Conservation (phyloP, 2,113 vertebrate species). For the Pelecanoides urinatrix region DNA sequence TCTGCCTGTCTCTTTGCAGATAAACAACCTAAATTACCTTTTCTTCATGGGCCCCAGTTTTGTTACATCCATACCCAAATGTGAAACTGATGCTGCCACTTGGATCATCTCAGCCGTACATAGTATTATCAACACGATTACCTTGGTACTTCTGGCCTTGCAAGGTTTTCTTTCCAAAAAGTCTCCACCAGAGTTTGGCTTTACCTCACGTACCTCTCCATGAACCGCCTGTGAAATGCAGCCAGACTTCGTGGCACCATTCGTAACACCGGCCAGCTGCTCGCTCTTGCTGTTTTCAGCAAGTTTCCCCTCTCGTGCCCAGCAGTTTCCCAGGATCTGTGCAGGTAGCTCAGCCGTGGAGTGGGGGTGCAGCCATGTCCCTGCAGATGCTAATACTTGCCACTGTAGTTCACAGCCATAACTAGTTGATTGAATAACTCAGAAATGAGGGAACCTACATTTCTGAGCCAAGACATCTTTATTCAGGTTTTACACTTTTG, state of each 20-base stretch:
- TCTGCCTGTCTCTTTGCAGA: neutral
- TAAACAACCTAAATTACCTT: neutral
- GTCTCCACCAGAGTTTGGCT: neutral
- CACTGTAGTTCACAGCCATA: neutral
- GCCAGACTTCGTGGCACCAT: fast-evolving
- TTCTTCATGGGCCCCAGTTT: neutral
- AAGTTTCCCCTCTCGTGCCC: neutral
- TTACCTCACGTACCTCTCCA: neutral
- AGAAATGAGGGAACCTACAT: neutral
- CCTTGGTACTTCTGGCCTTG: neutral
- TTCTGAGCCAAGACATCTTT: neutral
- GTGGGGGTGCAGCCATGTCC: fast-evolving
- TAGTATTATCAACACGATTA: neutral
- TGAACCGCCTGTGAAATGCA: neutral
- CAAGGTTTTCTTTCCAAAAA: neutral
- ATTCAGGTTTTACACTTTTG: neutral
- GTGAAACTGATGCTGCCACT: neutral
- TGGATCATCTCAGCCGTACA: neutral
- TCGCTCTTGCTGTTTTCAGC: neutral
- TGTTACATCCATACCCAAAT: neutral
- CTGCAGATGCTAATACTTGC: neutral
- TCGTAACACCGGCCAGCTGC: neutral
- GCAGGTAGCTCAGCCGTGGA: neutral
- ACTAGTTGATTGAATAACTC: neutral
- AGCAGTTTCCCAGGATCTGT: neutral